Conservation (phyloP, 2,888 invertebrate genomes). For the Nephrotoma guestfalica region DNA sequence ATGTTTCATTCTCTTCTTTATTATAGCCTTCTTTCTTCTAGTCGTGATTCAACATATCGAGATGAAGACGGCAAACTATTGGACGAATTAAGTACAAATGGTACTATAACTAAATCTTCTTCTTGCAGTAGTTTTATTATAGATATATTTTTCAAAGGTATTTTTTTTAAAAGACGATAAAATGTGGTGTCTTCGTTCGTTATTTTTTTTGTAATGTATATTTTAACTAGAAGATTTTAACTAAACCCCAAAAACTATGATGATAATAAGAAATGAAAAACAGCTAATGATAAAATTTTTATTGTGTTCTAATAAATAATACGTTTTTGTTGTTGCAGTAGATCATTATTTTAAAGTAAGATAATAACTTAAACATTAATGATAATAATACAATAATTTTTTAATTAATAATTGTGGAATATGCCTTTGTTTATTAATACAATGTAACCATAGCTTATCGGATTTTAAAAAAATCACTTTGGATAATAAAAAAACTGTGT, state of each 20-base stretch:
- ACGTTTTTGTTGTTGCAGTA: background rate
- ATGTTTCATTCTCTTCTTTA: constrained; percentile 1
- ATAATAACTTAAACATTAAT: background rate
- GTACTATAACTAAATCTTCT: constrained; percentile 34
- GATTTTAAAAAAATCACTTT: constrained; percentile 3
- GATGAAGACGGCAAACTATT: constrained; percentile 30
- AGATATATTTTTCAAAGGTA: constrained; percentile 35
- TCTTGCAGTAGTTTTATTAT: constrained; percentile 36
- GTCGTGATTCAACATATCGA: constrained; percentile 33
- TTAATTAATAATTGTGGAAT: background rate
- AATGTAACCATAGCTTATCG: constrained; percentile 1
- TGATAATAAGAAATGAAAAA: background rate
- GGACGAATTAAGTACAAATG: constrained; percentile 31
- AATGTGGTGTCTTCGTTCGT: background rate
- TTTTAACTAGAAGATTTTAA: background rate
- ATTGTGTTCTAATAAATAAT: background rate
- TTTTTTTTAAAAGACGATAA: constrained; percentile 20
- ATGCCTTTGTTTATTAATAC: background rate
- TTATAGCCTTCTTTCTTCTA: constrained; percentile 28
- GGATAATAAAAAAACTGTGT: constrained; percentile 1
- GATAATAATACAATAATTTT: background rate
- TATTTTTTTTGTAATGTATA: background rate
- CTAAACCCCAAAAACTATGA: background rate
- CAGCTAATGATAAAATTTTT: background rate
- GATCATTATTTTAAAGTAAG: background rate